These are phyloP conservation scores for Idaea biselata DNA, from an alignment of 2,888 invertebrate genomes.

Conservation along the genomic window DNA sequence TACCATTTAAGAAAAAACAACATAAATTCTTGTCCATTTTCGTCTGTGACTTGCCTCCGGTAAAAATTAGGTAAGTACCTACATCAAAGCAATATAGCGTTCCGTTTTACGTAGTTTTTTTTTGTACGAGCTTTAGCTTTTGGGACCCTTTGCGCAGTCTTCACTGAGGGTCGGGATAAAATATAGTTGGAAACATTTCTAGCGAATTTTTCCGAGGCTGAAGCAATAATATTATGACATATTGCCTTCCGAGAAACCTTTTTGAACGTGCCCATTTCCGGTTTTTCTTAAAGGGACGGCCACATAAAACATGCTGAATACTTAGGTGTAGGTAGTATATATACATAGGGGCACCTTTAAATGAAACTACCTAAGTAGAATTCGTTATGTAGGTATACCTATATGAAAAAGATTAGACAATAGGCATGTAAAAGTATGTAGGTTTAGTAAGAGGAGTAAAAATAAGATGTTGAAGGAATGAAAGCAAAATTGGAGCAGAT, in stretches of 20 bases:
- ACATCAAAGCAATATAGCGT: conserved; percentile 1
- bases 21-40: neutral
- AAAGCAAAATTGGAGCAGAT: too few relatives aligned
- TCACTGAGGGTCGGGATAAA: conserved; percentile 64
- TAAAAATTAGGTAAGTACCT: neutral
- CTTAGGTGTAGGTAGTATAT: neutral
- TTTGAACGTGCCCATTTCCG: conserved; percentile 46
- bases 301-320: neutral
- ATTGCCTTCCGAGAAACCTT: conserved; percentile 64
- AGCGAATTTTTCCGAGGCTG: conserved; percentile 65
- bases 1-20: neutral
- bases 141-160: conserved; percentile 44
- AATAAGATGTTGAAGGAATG: too few relatives aligned
- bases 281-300: conserved; percentile 29
- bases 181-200: conserved; percentile 64
- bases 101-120: conserved; percentile 13
- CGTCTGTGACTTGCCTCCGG: neutral
- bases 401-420: too few relatives aligned
- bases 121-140: conserved; percentile 44
- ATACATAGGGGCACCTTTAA: neutral
- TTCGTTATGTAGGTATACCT: too few relatives aligned
- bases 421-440: too few relatives aligned
- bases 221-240: conserved; percentile 79
- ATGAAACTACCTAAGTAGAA: neutral
- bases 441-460: too few relatives aligned